Base-by-base conservation (phyloP, 2,797 vertebrate species). In the Phylloscopus collybita region DNA sequence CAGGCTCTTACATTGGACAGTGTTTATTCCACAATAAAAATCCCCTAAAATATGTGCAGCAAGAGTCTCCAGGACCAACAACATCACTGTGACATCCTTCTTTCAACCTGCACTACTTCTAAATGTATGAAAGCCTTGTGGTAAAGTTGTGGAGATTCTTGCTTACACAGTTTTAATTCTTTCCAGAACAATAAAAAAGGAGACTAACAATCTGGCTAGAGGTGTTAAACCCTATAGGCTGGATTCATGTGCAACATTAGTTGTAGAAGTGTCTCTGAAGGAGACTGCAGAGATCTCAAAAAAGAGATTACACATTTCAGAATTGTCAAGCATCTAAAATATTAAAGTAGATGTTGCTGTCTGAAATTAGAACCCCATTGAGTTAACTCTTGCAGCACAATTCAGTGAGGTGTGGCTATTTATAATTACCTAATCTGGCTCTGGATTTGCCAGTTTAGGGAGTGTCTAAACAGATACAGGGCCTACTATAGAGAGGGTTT, bases 31-130 rank as follows among this genome's bases (percentile, higher is more conserved):
- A 17, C 22, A 61, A 6, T 26, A 34, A 76, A 86, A 47, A 47
- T 30, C 1, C 19, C 4, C 5, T 71, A 54, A 73, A 86, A 62
- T 5, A 2, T 49, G 8, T 60, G 5, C 16, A 44, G n/a, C 11
- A 16, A 53, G 8, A 53, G 9, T 64, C 10, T 47, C 45, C 15
- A 40, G 21, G 36, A 51, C 3, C 12, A 62, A 21, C 1, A 47
- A 1, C 47, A 53, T 34, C 8, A 8, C 67, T 70, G 16, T 20
- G 12, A 40, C 23, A 12, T 1, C 1, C 0, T 53, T 16, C 23
- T 49, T 87, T 79, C 18, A 30, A 4, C 36, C 7, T 71, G 12
- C 11, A 9, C 5, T 49, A 2, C 19, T 36, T 88, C 10, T 51
- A 23, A 70, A 71, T 16, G 1, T 17, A 25, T 42, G 16, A 45